These are phyloP conservation scores for Emydura subglobosa DNA, from an alignment of 2,113 vertebrate species.

Conservation along the genomic window DNA sequence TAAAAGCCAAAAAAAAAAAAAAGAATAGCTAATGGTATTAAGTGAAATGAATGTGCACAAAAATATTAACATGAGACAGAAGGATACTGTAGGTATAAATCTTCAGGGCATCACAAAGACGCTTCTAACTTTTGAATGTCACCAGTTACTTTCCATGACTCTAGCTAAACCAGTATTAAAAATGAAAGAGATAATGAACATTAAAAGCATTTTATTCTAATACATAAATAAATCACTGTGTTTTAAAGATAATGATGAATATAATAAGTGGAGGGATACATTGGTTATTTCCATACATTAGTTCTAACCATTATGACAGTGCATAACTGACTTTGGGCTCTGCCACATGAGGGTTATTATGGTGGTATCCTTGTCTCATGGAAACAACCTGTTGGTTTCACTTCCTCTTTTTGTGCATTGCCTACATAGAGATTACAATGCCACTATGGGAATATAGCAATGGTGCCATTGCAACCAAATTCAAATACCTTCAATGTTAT, in stretches of 20 bases:
- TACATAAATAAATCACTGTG: not conserved
- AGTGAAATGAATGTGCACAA: not conserved
- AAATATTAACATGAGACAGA: not conserved
- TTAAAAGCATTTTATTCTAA: not conserved
- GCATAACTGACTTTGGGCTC: not conserved
- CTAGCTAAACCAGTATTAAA: conserved; percentile 6
- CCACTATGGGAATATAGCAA: not conserved
- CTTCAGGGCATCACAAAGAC: not conserved
- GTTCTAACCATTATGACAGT: not conserved
- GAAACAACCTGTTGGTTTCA: not conserved
- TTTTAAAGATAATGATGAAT: conserved; percentile 13
- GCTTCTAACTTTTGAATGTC: not conserved
- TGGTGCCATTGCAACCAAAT: not conserved
- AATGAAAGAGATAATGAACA: not conserved
- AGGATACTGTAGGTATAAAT: not conserved
- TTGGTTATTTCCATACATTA: not conserved
- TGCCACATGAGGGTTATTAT: not conserved
- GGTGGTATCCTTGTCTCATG: not conserved
- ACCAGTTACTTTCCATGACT: not conserved
- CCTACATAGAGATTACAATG: not conserved
- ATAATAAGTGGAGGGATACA: not conserved
- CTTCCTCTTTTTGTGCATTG: conserved; percentile 5
- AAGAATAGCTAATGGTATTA: not conserved
- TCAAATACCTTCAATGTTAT: not conserved
- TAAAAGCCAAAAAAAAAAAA: not conserved